Evolutionary conservation across 2,113 vertebrate genomes (phyloP), one percentile per base, ranked within the genome.

Genomic region (Anoura caudifer): DNA sequence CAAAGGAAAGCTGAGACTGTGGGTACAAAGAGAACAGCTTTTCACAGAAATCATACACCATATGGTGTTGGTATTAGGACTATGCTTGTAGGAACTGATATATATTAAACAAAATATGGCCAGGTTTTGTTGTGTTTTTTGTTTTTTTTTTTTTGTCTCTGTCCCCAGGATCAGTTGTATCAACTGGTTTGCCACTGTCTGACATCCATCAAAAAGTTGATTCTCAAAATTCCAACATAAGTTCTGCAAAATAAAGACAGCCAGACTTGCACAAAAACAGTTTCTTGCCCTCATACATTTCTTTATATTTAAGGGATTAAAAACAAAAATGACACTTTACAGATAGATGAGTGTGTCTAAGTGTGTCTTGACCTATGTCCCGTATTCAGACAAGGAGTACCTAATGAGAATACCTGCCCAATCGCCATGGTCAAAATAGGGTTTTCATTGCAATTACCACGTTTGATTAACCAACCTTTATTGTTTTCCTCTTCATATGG

Each of bases 401-500:
- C 76, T 56, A 26, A n/a, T 20, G 52, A 79, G 28, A 77, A 87
- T 6, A 63, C 69, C 22, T 22, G 59, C n/a, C 41, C 47, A 26
- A 17, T 95, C 63, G 7, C 50, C 69, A 36, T 6, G 20, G 47
- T 84, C 38, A 77, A 87, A 50, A 67, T 3, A 67, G 22, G 61
- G 52, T 31, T 94, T 85, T 79, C 31, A 31, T 19, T 9, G 15
- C 22, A 70, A 33, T 80, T 47, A 43, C 4, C n/a, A 0, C 38
- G n/a, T 33, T 0, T 93, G 13, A 69, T 87, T 88, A 97, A 98
- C 98, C 43, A 93, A 98, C 98, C 98, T 98, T 98, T 98, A 98
- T 96, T 92, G 98, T 96, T 98, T 98, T 98, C 98, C 98, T 98
- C 97, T 98, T 98, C 98, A 97, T 98, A 98, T 88, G 97, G 98